Evolutionary conservation across 2,113 vertebrate genomes (phyloP).

Genomic region (Xenopus tropicalis): UCB_Xtro_10.0 CM004443.2:54375001-54375500

Average conservation of each 20-base stretch:
- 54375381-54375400: conserved; percentile 1
- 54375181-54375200: too few species aligned
- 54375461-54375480: conserved; percentile 2
- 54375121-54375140: too few species aligned
- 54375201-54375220: too few species aligned
- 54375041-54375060: too few species aligned
- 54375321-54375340: neutral
- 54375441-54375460: neutral
- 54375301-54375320: neutral
- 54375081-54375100: too few species aligned
- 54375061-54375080: too few species aligned
- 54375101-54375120: too few species aligned
- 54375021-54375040: too few species aligned
- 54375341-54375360: neutral
- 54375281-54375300: neutral
- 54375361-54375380: neutral
- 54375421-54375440: neutral
- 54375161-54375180: too few species aligned
- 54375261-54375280: neutral
- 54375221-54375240: neutral
- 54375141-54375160: too few species aligned
- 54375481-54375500: neutral
- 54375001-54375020: too few species aligned
- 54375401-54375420: neutral
- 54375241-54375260: neutral